Conservation (phyloP, 2,113 vertebrate species). For the Procavia capensis region DNA sequence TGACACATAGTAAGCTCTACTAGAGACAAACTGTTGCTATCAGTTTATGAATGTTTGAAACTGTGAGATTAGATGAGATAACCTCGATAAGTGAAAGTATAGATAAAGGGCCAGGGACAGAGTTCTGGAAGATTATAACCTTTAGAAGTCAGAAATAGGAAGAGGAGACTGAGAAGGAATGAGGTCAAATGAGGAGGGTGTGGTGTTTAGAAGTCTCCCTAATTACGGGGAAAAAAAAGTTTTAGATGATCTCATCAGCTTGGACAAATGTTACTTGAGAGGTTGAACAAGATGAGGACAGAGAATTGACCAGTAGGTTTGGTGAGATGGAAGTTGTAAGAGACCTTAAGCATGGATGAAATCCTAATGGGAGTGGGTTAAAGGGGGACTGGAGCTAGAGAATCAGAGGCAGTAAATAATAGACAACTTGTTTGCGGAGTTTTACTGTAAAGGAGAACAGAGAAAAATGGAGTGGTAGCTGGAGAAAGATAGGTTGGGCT, state of each 20-base stretch:
- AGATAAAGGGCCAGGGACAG: not conserved
- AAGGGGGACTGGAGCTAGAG: not conserved
- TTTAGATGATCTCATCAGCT: not conserved
- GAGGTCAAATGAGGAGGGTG: not conserved
- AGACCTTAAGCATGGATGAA: conserved; percentile 11
- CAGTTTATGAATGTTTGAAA: conserved; percentile 44
- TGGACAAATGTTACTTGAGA: conserved; percentile 31
- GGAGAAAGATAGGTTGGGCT: not conserved
- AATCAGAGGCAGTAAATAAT: not conserved
- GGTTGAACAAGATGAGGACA: not conserved
- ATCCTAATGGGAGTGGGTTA: not conserved
- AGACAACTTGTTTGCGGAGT: not conserved
- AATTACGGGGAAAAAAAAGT: not conserved
- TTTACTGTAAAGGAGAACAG: not conserved
- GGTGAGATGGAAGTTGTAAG: not conserved
- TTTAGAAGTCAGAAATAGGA: conserved; percentile 22
- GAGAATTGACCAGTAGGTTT: not conserved
- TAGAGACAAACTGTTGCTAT: not conserved
- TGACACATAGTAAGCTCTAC: not conserved
- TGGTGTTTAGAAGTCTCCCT: not conserved
- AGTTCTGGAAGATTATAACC: not conserved
- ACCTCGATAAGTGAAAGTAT: not conserved
- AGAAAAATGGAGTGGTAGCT: not conserved
- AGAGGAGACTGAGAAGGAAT: not conserved
- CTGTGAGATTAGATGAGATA: not conserved